phyloP scores from a whole-genome alignment of 2,113 vertebrate genomes.

The Myrmophylax atrothorax region DNA sequence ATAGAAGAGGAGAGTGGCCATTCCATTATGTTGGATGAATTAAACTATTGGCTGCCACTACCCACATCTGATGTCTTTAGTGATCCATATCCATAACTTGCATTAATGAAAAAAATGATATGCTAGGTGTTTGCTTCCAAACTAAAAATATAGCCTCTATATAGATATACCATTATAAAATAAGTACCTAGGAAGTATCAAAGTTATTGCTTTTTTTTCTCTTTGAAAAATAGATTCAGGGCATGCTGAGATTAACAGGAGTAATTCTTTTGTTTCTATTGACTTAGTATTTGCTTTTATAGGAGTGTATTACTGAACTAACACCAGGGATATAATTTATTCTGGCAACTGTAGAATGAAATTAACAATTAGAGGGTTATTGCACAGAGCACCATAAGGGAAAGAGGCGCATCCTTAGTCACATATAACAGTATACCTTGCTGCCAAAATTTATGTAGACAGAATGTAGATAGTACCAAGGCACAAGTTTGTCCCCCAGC shows the following conservation, averaged over 20 bases:
- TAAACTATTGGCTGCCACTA: not conserved
- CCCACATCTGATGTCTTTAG: not conserved
- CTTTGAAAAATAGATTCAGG: not conserved
- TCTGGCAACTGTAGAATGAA: not conserved
- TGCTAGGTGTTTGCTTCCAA: not conserved
- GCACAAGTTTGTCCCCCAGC: not conserved
- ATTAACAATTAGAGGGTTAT: not conserved
- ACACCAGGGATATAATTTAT: not conserved
- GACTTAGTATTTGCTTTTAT: conserved; percentile 7
- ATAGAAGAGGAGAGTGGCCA: not conserved
- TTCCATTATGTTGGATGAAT: conserved; percentile 25
- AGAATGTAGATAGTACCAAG: not conserved
- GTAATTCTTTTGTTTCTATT: not conserved
- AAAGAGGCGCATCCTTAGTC: not conserved
- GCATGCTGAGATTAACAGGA: not conserved
- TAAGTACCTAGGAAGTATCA: not conserved
- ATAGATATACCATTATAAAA: not conserved
- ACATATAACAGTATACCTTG: not conserved
- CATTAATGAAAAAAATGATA: not conserved
- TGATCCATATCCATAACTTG: not conserved
- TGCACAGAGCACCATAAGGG: not conserved
- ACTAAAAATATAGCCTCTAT: not conserved
- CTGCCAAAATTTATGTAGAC: not conserved
- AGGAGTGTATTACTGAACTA: not conserved
- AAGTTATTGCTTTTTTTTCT: not conserved